These are phyloP conservation scores for Ceyx margarethae DNA, from an alignment of 2,113 vertebrate species.

Conservation along the genomic window DNA sequence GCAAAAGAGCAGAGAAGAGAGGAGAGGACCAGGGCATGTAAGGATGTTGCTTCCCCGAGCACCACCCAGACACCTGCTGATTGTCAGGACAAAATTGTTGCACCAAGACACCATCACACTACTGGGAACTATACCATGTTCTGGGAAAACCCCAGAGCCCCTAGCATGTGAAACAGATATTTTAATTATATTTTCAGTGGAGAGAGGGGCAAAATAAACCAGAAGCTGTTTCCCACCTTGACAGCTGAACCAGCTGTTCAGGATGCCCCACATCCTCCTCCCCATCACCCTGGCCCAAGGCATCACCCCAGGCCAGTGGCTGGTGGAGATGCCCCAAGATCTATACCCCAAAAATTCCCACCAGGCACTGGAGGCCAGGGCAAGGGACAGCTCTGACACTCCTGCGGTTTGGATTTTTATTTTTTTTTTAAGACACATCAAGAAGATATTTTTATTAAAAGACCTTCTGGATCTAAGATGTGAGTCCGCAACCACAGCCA, in stretches of 20 bases:
- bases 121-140: neutral
- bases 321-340: neutral
- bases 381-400: neutral
- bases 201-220: neutral
- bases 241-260: neutral
- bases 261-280: neutral
- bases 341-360: neutral
- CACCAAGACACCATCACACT: fast-evolving
- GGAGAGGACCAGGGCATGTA: fast-evolving
- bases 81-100: neutral
- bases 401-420: fast-evolving
- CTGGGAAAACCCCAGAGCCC: neutral
- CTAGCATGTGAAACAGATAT: neutral
- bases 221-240: neutral
- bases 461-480: neutral
- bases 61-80: neutral
- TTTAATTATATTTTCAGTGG: neutral
- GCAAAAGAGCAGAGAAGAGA: too few relatives aligned
- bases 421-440: neutral
- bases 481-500: neutral
- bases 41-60: fast-evolving
- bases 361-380: neutral
- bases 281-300: fast-evolving
- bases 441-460: neutral
- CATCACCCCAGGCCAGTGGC: neutral